A percentile compares a stretch with the other conserved stretches of the same genome.
These are phyloP conservation scores for Tenebrio molitor DNA, from an alignment of 1,140 invertebrate species.

Conservation along the genomic window DNA sequence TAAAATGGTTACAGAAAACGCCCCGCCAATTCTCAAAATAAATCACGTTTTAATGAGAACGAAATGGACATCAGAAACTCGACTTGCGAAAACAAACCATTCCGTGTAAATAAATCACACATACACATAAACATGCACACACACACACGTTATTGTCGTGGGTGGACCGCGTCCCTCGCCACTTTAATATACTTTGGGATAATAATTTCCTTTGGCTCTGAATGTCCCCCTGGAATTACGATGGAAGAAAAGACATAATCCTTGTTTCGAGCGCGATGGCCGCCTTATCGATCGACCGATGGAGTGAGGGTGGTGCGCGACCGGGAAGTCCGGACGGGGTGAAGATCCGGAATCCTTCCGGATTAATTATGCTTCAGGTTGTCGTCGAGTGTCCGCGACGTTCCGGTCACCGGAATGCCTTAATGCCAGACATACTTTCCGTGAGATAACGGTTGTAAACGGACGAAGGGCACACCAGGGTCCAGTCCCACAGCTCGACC, in stretches of 20 bases:
- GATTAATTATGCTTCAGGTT: constrained; percentile 31
- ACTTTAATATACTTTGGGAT: too few relatives aligned
- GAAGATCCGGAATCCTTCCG: constrained; percentile 23
- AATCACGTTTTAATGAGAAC: constrained; percentile 27
- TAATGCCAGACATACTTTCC: constrained; percentile 7
- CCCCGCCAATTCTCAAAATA: constrained; percentile 21
- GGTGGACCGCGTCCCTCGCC: neutral
- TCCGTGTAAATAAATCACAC: constrained; percentile 13
- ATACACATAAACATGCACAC: too few relatives aligned
- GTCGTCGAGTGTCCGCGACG: neutral
- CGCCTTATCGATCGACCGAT: constrained; percentile 17
- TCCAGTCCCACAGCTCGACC: too few relatives aligned
- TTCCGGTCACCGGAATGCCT: constrained; percentile 7
- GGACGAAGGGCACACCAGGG: neutral
- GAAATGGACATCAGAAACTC: constrained; percentile 6
- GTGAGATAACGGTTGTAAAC: constrained; percentile 9
- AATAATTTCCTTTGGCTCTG: too few relatives aligned
- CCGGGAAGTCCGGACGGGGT: constrained; percentile 7
- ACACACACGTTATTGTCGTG: too few relatives aligned
- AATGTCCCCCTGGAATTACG: too few relatives aligned
- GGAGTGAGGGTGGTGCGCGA: neutral
- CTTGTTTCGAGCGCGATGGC: neutral
- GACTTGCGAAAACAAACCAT: constrained; percentile 17
- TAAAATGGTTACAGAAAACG: constrained; percentile 12
- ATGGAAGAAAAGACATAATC: neutral